These are phyloP conservation scores for Graphium colonna DNA, from an alignment of 2,888 invertebrate species.

Conservation along the genomic window DNA sequence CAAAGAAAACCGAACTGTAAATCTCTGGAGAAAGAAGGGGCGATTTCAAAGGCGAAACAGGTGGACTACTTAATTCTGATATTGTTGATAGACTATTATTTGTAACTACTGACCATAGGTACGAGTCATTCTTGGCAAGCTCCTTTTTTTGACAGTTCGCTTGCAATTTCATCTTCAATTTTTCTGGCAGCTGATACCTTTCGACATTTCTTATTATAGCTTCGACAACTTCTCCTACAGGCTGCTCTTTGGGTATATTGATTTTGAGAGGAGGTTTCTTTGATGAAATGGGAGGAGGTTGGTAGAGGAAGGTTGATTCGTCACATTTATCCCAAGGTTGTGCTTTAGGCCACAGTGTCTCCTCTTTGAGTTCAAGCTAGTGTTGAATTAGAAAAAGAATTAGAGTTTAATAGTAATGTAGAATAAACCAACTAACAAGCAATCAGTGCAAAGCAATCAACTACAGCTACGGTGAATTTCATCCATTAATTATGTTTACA, in stretches of 20 bases:
- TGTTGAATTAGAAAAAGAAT: constrained; percentile 49
- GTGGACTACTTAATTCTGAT: constrained; percentile 55
- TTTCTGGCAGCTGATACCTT: constrained; percentile 53
- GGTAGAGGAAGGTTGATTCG: constrained; percentile 55
- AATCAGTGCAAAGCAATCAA: constrained; percentile 19
- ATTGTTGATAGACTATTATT: constrained; percentile 58
- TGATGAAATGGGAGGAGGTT: constrained; percentile 41
- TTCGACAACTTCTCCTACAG: constrained; percentile 53
- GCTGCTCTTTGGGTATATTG: constrained; percentile 32
- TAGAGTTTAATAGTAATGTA: constrained; percentile 28
- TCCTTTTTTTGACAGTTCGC: constrained; percentile 38
- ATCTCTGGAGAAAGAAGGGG: constrained; percentile 54
- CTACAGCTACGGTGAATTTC: background rate
- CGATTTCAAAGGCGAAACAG: constrained; percentile 39
- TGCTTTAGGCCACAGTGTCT: constrained; percentile 56
- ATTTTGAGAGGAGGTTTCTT: constrained; percentile 31
- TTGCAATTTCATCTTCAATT: constrained; percentile 45
- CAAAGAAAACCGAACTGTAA: constrained; percentile 68
- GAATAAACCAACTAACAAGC: constrained; percentile 25
- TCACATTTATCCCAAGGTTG: constrained; percentile 65
- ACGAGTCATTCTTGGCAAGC: constrained; percentile 55
- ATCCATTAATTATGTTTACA: background rate
- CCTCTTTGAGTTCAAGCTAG: constrained; percentile 69
- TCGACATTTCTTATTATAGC: constrained; percentile 53
- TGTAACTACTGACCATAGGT: constrained; percentile 50